These are phyloP conservation scores for Pollenia amentaria DNA, from an alignment of 2,888 invertebrate genomes.

Conservation along the genomic window DNA sequence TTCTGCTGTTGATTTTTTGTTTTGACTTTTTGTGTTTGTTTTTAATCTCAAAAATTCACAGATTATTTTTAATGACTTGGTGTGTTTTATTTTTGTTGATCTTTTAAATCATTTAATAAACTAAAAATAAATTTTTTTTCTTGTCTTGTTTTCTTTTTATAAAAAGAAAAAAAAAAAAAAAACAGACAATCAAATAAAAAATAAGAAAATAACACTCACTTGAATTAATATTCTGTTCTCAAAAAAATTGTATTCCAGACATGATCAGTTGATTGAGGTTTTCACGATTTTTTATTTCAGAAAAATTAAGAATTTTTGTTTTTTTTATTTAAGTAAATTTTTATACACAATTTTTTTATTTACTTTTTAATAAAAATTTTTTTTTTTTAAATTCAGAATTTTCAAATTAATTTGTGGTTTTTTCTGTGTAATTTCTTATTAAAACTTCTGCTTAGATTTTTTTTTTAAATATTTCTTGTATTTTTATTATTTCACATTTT, in stretches of 20 bases:
- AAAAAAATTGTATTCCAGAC: constrained; percentile 22
- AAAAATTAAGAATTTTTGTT: no score
- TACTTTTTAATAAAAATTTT: background rate
- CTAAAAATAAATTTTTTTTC: constrained; percentile 35
- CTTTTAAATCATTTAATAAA: constrained; percentile 39
- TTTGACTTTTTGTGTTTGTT: constrained; percentile 59
- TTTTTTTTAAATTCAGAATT: background rate
- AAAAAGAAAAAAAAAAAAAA: background rate
- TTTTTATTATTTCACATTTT: constrained; percentile 9
- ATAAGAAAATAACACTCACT: constrained; percentile 23
- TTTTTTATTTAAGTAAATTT: background rate
- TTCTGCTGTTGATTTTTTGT: constrained; percentile 12
- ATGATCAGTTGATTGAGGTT: background rate
- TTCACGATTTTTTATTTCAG: no score
- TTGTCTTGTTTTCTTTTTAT: background rate
- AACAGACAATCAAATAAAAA: constrained; percentile 7
- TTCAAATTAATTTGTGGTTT: background rate
- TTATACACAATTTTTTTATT: background rate
- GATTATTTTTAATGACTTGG: constrained; percentile 58
- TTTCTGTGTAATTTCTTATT: constrained; percentile 1
- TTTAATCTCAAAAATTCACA: constrained; percentile 58
- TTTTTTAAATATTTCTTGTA: constrained; percentile 4
- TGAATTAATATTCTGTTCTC: background rate
- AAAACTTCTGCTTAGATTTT: constrained; percentile 12
- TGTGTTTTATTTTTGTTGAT: constrained; percentile 25